phyloP scores from a whole-genome alignment of 2,888 invertebrate species.

The Thyatira batis region DNA sequence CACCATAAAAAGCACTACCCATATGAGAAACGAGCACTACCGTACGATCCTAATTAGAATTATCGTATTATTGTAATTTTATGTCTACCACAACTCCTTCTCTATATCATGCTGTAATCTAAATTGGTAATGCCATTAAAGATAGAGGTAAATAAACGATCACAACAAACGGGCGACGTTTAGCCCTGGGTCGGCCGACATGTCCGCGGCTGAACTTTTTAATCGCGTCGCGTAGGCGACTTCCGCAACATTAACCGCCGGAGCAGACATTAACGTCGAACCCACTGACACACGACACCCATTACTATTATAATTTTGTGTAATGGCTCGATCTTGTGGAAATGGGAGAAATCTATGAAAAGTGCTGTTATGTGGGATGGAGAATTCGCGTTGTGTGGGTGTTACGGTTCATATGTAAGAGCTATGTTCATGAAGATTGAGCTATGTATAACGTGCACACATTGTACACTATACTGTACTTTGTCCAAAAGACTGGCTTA shows the following conservation, averaged over 20 bases:
- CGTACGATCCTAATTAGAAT: neutral
- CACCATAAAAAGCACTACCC: constrained; percentile 1
- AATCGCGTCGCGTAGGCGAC: constrained; percentile 60
- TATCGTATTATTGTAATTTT: constrained; percentile 1
- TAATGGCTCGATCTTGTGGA: constrained; percentile 25
- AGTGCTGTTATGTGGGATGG: neutral
- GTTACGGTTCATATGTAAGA: neutral
- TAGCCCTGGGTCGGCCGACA: neutral
- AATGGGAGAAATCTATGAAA: constrained; percentile 3
- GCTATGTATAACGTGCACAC: neutral
- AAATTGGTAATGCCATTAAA: neutral
- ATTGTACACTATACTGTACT: no score
- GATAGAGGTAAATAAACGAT: constrained; percentile 10
- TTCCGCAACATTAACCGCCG: constrained; percentile 52
- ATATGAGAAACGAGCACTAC: neutral
- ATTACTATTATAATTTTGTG: constrained; percentile 53
- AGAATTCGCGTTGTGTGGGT: no score
- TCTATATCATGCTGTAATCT: neutral
- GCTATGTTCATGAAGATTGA: neutral
- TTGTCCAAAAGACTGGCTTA: no score
- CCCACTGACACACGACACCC: constrained; percentile 51
- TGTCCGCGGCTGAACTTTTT: constrained; percentile 38
- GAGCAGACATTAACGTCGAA: constrained; percentile 44
- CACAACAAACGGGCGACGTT: constrained; percentile 7
- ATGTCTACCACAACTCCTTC: neutral